Percentiles rank a stretch among this genome's conserved stretches.
Conservation (phyloP, 2,113 vertebrate species). For the Gobio gobio region DNA sequence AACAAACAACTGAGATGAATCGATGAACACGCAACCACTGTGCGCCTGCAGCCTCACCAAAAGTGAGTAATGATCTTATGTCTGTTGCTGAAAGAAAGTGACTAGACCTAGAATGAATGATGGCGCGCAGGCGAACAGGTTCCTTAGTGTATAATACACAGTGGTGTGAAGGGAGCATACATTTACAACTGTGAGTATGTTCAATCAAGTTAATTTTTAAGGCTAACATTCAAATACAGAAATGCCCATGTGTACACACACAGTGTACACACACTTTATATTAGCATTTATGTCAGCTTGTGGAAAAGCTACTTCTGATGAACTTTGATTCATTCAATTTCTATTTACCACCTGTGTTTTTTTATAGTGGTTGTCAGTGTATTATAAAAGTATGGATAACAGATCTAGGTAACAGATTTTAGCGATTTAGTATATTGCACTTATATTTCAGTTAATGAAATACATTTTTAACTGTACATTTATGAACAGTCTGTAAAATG, state of each 20-base stretch:
- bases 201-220: not conserved
- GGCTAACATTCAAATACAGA: not conserved
- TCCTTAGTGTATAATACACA: not conserved
- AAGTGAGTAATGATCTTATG: slow-evolving; percentile 20
- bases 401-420: too few relatives aligned
- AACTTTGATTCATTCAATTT: too few relatives aligned
- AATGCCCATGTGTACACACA: not conserved
- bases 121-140: not conserved
- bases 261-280: not conserved
- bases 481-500: too few relatives aligned
- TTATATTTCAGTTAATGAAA: too few relatives aligned
- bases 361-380: too few relatives aligned
- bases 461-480: too few relatives aligned
- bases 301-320: too few relatives aligned
- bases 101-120: not conserved
- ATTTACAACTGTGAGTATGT: not conserved
- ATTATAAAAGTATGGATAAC: too few relatives aligned
- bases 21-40: not conserved
- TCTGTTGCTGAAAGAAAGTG: slow-evolving; percentile 21
- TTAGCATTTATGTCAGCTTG: too few relatives aligned
- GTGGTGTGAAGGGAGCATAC: not conserved
- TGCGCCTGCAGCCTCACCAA: slow-evolving; percentile 1
- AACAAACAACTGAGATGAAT: slow-evolving; percentile 42
- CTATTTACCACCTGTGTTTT: too few relatives aligned
- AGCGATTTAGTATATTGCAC: too few relatives aligned